These are phyloP conservation scores for Hiodon alosoides DNA, from an alignment of 2,113 vertebrate genomes.

Conservation along the genomic window DNA sequence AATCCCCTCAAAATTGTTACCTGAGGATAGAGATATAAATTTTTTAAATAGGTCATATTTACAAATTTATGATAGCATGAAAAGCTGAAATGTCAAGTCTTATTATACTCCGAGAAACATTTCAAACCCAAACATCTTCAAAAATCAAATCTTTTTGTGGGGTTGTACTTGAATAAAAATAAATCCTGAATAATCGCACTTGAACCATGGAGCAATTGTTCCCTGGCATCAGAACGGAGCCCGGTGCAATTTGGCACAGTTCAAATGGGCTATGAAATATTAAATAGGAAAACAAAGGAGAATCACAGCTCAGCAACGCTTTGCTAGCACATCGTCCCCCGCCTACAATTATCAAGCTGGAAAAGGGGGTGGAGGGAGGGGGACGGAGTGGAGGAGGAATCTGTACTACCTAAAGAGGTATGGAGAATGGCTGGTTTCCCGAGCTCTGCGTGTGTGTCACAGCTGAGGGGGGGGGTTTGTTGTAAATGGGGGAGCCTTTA, in stretches of 20 bases:
- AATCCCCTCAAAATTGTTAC: background rate
- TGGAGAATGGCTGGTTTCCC: too few relatives aligned
- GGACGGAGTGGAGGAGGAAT: too few relatives aligned
- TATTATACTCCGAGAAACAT: constrained; percentile 9
- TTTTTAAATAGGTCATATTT: constrained; percentile 39
- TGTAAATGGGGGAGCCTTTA: too few relatives aligned
- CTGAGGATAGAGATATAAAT: constrained; percentile 24
- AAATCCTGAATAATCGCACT: background rate
- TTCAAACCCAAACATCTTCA: constrained; percentile 1
- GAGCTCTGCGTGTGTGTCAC: too few relatives aligned
- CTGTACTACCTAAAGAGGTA: too few relatives aligned
- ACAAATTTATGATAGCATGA: constrained; percentile 28
- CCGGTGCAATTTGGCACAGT: constrained; percentile 17
- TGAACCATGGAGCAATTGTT: constrained; percentile 18
- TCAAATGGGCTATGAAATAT: constrained; percentile 37
- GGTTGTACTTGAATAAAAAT: background rate
- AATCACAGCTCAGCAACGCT: constrained; percentile 15
- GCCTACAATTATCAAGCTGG: constrained; percentile 21
- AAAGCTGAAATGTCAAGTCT: constrained; percentile 32
- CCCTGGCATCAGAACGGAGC: constrained; percentile 30
- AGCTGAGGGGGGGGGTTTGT: too few relatives aligned
- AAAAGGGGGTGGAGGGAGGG: too few relatives aligned
- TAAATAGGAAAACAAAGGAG: constrained; percentile 33
- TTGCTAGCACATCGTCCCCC: constrained; percentile 20
- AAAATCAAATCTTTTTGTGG: background rate